A percentile compares a stretch with the other conserved stretches of the same genome.
Conservation (phyloP, 2,888 invertebrate genomes). For the Nomada fucata region DNA sequence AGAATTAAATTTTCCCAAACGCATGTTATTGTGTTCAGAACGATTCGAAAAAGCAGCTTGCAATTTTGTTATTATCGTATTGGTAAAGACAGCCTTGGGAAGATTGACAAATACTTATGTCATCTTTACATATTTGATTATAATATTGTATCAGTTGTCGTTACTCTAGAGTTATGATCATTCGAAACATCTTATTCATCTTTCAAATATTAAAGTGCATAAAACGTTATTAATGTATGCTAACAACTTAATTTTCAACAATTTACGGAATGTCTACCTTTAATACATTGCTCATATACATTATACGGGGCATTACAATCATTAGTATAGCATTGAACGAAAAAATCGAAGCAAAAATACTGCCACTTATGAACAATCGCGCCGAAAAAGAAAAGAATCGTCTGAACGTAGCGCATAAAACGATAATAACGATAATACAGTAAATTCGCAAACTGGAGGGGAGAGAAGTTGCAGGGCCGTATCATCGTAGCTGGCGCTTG, state of each 20-base stretch:
- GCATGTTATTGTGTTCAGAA: constrained; percentile 1
- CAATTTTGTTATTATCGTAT: background rate
- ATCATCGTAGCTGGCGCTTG: constrained; percentile 18
- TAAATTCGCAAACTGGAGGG: constrained; percentile 4
- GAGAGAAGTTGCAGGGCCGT: constrained; percentile 57
- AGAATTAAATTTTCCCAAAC: constrained; percentile 15
- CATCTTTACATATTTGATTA: constrained; percentile 7
- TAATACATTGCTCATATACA: too few species aligned
- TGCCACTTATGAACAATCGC: constrained; percentile 15
- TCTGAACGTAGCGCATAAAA: constrained; percentile 9
- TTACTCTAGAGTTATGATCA: background rate
- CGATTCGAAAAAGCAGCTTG: background rate
- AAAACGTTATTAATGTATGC: background rate
- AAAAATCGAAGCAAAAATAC: background rate
- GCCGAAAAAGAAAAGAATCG: constrained; percentile 12
- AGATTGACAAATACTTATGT: constrained; percentile 9
- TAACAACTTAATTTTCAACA: background rate
- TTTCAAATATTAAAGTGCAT: background rate
- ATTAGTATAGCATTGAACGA: too few species aligned
- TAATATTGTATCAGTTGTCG: background rate
- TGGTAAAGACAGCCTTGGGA: background rate
- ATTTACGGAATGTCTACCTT: too few species aligned
- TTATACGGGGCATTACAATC: background rate
- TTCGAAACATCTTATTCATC: background rate
- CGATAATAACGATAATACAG: constrained; percentile 54